Base-by-base conservation (phyloP, 2,113 vertebrate species). In the Pteropus alecto region DNA sequence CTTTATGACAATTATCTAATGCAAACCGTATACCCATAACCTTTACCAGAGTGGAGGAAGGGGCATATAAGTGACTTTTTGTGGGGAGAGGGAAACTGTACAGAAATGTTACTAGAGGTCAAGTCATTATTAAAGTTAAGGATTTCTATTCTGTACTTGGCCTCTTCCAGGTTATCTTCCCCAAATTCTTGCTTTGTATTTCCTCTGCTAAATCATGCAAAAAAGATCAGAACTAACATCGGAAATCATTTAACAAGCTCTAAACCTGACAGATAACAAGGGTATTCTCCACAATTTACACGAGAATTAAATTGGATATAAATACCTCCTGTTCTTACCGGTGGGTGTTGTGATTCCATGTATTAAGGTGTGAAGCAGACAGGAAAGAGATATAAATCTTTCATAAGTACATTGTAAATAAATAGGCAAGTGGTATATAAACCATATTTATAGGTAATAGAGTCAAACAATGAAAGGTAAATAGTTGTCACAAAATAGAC, bases 291-390 rank as follows among this genome's bases (percentile, higher is more conserved):
- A 99, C 98, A 98, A 97, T 98, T 98, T 98, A 98, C 97, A 99
- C 97, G 98, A 98, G 96, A 98, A 99, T 99, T 98, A 98, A 98
- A 98, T 98, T 98, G 97, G 96, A 98, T 98, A 99, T 98, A 99
- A 99, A 98, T 99, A 99, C 99, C 99, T 99, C 99, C 99, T 99
- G 99, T 98, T 99, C 99, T 99, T 99, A 99, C 99, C 99, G 99
- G 99, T 98, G 98, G 98, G 98, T 99, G 99, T 99, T 98, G 99
- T 99, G 98, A 99, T 99, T 99, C 99, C 99, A 98, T 98, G 98
- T 98, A 98, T 98, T 98, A 99, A 98, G 98, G 97, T 98, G 98
- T 99, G 99, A 99, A 99, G 99, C 99, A 99, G 98, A 99, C 98
- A 99, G 98, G 98, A 99, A 99, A 99, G 99, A 99, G 98, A 99